Evolutionary conservation across 2,797 vertebrate species (phyloP).

Genomic region (Streptopelia turtur): DNA sequence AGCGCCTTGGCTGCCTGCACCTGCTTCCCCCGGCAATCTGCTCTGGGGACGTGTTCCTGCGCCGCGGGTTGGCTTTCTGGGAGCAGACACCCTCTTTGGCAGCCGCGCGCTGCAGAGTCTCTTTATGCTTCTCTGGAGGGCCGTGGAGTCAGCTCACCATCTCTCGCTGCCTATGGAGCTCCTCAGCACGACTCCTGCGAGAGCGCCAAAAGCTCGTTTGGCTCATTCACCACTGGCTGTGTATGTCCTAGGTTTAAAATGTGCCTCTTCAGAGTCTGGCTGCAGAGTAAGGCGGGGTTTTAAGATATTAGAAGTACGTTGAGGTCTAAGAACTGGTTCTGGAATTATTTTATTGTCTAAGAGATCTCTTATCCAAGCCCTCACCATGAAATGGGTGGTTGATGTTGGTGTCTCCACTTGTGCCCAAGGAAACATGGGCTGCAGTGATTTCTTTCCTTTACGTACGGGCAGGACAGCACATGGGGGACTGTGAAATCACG

Average conservation of each 20-base stretch:
- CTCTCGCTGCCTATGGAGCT: background rate
- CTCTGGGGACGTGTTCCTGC: background rate
- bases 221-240: background rate
- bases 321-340: background rate
- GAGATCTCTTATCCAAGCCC: background rate
- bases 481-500: accelerated
- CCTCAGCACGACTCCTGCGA: background rate
- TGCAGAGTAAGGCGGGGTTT: background rate
- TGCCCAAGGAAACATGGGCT: background rate
- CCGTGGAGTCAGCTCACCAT: background rate
- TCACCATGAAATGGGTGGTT: accelerated
- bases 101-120: accelerated
- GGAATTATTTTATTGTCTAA: background rate
- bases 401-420: background rate
- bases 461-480: accelerated
- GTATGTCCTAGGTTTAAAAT: background rate
- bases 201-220: background rate
- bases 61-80: accelerated
- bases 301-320: background rate
- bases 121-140: background rate
- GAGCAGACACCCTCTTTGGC: background rate
- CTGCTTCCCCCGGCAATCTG: background rate
- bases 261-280: background rate
- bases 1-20: background rate
- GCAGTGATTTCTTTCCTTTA: background rate